Evolutionary conservation across 1,140 invertebrate genomes (phyloP).

Genomic region (Neotoxoptera formosana): DNA sequence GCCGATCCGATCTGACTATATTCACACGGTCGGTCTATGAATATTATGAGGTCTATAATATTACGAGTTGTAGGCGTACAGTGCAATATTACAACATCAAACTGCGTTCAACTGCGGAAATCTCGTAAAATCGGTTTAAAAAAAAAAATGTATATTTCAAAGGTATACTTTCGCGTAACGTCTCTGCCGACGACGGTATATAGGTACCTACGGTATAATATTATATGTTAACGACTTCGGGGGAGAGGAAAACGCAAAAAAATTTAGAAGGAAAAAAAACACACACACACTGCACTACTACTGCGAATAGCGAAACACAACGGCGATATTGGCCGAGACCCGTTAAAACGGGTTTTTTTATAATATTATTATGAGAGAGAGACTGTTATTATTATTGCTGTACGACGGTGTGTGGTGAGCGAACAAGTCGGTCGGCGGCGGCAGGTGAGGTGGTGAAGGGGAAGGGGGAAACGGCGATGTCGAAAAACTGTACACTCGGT

Average conservation of each 20-base stretch:
- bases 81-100: too few relatives aligned
- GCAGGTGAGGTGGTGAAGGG: too few relatives aligned
- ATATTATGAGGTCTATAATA: too few relatives aligned
- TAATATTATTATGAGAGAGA: not conserved
- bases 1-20: too few relatives aligned
- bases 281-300: too few relatives aligned
- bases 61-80: too few relatives aligned
- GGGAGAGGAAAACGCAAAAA: not conserved
- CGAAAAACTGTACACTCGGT: not conserved
- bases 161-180: not conserved
- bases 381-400: not conserved
- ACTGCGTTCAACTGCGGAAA: too few relatives aligned
- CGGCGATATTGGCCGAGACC: not conserved
- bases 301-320: not conserved
- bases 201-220: too few relatives aligned
- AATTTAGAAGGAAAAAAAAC: not conserved
- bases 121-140: too few relatives aligned
- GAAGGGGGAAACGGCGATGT: not conserved
- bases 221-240: not conserved
- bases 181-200: not conserved
- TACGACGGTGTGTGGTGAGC: not conserved
- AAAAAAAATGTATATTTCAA: too few relatives aligned
- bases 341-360: slow-evolving; percentile 26
- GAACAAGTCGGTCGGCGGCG: not conserved
- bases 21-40: too few relatives aligned